Evolutionary conservation across 1,140 invertebrate species (phyloP), one percentile per base, ranked within the genome.

Genomic region (Galleria mellonella): DNA sequence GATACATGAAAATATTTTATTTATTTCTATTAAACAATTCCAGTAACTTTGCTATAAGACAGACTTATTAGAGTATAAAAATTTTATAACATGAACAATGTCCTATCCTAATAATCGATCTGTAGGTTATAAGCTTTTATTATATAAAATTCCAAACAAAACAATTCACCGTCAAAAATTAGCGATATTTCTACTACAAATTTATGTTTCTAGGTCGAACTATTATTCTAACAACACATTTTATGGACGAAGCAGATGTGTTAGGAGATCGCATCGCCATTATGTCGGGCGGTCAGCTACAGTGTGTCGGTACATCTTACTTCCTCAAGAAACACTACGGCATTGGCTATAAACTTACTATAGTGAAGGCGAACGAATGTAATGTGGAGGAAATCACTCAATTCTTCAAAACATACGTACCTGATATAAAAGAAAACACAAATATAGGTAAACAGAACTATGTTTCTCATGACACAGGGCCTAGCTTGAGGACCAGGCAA

Each of bases 221-320:
- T 1, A 94, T 99, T 62, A 82, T 99, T 4, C 89, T 99, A 0
- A 97, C 96, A 1, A 99, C 97, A 0, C 97, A 99, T 82, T 98
- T 96, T 78, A 98, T 99, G 96, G 97, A 99, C 83, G 98, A 99
- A 87, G 97, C 97, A 6, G 97, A 99, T 85, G 89, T 94, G 11
- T 87, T 99, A 0, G 97, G 96, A 0, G 96, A 98, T 78, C 89
- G 95, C 51, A 96, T 98, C 51, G 95, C 95, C 2, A 97, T 98
- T 41, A 93, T 98, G 89, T 91, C 95, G 35, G 89, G 92, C 36
- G 97, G 96, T 1, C 84, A 89, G 43, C 76, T 98, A 0, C 90
- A 92, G 58, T 96, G 94, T 63, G 82, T 87, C 23, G 88, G 88
- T 3, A 87, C 88, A 2, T 79, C 88, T 0, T 87, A 89, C 63